These are phyloP conservation scores for Mimas tiliae DNA, from an alignment of 2,888 invertebrate species.

Conservation along the genomic window DNA sequence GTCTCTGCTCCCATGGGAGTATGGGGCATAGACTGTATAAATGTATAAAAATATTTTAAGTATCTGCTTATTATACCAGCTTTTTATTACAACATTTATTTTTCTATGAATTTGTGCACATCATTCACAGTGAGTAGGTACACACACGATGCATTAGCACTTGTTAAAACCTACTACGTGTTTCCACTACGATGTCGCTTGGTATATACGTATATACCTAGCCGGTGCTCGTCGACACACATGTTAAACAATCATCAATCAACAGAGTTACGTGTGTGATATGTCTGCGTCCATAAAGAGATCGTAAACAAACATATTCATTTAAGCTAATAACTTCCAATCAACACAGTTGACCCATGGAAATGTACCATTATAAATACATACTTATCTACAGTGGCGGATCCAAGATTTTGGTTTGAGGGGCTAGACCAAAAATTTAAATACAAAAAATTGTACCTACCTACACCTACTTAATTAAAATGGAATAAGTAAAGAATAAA, in stretches of 20 bases:
- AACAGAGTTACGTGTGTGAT: slow-evolving; percentile 16
- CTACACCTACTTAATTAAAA: too few species aligned
- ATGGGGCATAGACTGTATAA: too few species aligned
- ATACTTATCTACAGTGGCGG: too few species aligned
- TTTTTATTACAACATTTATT: background rate
- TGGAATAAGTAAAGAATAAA: too few species aligned
- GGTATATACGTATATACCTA: too few species aligned
- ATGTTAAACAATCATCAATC: slow-evolving; percentile 21
- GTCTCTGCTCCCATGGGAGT: too few species aligned
- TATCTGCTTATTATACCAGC: too few species aligned
- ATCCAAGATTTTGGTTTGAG: too few species aligned
- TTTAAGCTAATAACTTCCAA: slow-evolving; percentile 43
- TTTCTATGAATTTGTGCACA: background rate
- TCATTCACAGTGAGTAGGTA: background rate
- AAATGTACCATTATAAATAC: slow-evolving; percentile 33
- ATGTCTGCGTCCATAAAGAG: slow-evolving; percentile 38
- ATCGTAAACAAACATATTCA: slow-evolving; percentile 40
- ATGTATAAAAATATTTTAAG: too few species aligned
- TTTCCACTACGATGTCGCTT: background rate
- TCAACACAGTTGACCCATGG: slow-evolving; percentile 48
- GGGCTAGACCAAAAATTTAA: too few species aligned
- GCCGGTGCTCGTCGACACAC: slow-evolving; percentile 1
- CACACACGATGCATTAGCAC: slow-evolving; percentile 5
- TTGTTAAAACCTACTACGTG: background rate
- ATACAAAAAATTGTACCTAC: too few species aligned